A percentile compares a stretch with the other conserved stretches of the same genome.
These are phyloP conservation scores for Mantis religiosa DNA, from an alignment of 2,888 invertebrate species.

Conservation along the genomic window DNA sequence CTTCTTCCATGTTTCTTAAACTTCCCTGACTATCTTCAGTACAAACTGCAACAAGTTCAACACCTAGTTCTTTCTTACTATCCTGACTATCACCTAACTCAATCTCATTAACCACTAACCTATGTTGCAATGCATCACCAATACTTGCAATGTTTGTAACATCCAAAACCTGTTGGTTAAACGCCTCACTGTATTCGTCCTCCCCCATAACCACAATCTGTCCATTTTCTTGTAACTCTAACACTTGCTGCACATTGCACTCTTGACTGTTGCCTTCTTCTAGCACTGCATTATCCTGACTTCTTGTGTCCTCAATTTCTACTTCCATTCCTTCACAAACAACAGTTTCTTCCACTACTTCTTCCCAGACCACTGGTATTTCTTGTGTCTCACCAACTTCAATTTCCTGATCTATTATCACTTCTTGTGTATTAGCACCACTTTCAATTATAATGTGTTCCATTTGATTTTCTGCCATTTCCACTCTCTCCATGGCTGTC, in stretches of 20 bases:
- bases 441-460: slow-evolving; percentile 28
- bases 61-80: background rate
- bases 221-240: slow-evolving; percentile 7
- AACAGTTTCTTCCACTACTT: slow-evolving; percentile 44
- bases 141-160: background rate
- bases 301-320: slow-evolving; percentile 37
- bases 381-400: slow-evolving; percentile 18
- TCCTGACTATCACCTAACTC: background rate
- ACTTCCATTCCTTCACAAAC: slow-evolving; percentile 42
- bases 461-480: slow-evolving; percentile 36
- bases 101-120: background rate
- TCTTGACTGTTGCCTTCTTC: slow-evolving; percentile 32
- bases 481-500: slow-evolving; percentile 47
- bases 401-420: slow-evolving; percentile 14
- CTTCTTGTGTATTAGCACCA: slow-evolving; percentile 24
- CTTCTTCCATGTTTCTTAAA: slow-evolving; percentile 7
- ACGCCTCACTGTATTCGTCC: background rate
- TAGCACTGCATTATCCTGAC: slow-evolving; percentile 30
- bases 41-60: background rate
- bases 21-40: slow-evolving; percentile 1
- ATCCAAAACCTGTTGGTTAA: slow-evolving; percentile 7
- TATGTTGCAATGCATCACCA: background rate
- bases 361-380: slow-evolving; percentile 36
- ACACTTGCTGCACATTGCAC: slow-evolving; percentile 17
- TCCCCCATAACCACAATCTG: slow-evolving; percentile 19